phyloP scores from a whole-genome alignment of 2,113 vertebrate species.

The Lichenostomus cassidix region DNA sequence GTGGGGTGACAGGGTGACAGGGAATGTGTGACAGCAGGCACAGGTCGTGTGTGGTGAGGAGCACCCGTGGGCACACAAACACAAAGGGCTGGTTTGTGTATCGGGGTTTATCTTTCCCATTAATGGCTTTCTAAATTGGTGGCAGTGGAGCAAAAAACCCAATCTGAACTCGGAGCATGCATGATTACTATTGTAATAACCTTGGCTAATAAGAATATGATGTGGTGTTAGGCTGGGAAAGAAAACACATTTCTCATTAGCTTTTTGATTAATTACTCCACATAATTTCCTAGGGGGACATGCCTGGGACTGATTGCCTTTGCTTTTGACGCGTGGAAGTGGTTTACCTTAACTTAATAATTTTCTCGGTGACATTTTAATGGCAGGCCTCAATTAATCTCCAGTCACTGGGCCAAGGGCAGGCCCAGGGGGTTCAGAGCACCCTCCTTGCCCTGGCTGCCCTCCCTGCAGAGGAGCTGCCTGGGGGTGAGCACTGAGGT shows the following conservation, averaged over 20 bases:
- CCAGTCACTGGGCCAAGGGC: background rate
- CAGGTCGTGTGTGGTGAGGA: background rate
- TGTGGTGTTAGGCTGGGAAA: slow-evolving; percentile 76
- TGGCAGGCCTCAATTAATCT: slow-evolving; percentile 52
- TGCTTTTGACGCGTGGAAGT: slow-evolving; percentile 45
- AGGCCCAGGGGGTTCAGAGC: background rate
- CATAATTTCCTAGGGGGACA: slow-evolving; percentile 76
- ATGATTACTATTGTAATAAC: slow-evolving; percentile 85
- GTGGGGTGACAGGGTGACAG: background rate
- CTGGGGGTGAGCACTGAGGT: fast-evolving
- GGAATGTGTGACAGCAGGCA: fast-evolving
- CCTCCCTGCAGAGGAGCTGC: background rate
- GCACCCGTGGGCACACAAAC: background rate
- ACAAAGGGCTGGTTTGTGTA: slow-evolving; percentile 28
- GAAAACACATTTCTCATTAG: slow-evolving; percentile 86
- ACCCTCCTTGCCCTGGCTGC: background rate
- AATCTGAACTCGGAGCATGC: slow-evolving; percentile 77
- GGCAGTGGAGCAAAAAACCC: slow-evolving; percentile 82
- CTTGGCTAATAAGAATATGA: slow-evolving; percentile 83
- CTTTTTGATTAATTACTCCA: slow-evolving; percentile 83
- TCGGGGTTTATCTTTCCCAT: slow-evolving; percentile 72
- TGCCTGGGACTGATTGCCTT: slow-evolving; percentile 47
- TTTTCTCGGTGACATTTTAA: slow-evolving; percentile 66
- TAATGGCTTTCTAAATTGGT: slow-evolving; percentile 81
- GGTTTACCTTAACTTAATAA: slow-evolving; percentile 67